phyloP scores from a whole-genome alignment of 2,797 vertebrate genomes.

The Coregonus sp. region DNA sequence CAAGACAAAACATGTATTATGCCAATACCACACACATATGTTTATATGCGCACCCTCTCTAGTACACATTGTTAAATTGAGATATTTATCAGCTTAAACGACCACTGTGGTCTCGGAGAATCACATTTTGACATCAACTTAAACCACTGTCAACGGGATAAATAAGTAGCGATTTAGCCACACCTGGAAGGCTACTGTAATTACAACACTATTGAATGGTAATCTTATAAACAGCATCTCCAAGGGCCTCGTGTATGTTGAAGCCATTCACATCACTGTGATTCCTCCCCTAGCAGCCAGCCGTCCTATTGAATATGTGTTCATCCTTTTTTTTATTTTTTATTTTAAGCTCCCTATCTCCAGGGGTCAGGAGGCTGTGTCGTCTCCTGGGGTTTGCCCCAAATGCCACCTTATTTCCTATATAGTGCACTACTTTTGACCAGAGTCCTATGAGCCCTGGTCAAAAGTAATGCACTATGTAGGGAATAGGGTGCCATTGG shows the following conservation, averaged over 20 bases:
- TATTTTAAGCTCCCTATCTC: conserved; percentile 40
- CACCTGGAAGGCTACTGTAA: background rate
- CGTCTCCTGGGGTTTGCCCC: background rate
- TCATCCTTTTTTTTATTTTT: too few relatives aligned
- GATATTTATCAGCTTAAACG: background rate
- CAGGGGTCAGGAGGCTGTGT: conserved; percentile 19
- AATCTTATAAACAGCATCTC: background rate
- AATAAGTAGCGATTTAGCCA: background rate
- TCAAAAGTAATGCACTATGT: background rate
- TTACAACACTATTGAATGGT: background rate
- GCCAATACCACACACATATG: conserved; percentile 6
- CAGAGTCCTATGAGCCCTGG: background rate
- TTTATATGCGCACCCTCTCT: conserved; percentile 6
- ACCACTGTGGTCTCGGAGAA: background rate
- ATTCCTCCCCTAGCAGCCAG: conserved; percentile 11
- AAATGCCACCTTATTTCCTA: background rate
- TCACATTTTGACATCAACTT: background rate
- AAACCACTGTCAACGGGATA: background rate
- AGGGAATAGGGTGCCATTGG: background rate
- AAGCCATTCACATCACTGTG: background rate
- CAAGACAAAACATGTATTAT: conserved; percentile 23
- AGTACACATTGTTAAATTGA: background rate
- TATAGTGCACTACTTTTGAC: background rate
- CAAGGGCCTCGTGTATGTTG: background rate
- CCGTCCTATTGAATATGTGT: conserved; percentile 51